Evolutionary conservation across 2,113 vertebrate species (phyloP), one percentile per base, ranked within the genome.

Genomic region (Aspiorhynchus laticeps): DNA sequence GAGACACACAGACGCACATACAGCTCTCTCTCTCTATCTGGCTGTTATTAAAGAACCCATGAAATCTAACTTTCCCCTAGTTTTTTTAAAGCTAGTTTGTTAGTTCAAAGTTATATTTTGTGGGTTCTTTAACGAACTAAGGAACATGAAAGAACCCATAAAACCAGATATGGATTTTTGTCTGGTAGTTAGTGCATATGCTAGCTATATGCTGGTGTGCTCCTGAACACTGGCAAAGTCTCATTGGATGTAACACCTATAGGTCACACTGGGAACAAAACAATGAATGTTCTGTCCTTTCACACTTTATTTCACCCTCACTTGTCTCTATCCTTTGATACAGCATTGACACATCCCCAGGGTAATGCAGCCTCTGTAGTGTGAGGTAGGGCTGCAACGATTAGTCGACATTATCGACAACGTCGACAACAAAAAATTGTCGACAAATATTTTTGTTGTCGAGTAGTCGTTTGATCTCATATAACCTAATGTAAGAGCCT

Each of bases 331-430:
- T 63, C 28, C 41, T 61, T 63, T 46, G 28, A 69, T 78, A 67
- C 1, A 33, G 26, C 43, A 88, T 26, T 85, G 61, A 78, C 67
- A 80, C 61, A 51, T 67, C 88, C 88, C 43, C 38, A 2, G 88
- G 85, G 84, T 79, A 61, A 53, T 53, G 26, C 76, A 56, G 41
- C n/a, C 81, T 15, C 41, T 80, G 43, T n/a, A n/a, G n/a, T n/a
- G n/a, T n/a, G n/a, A n/a, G n/a, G n/a, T n/a, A n/a, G n/a, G n/a
- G n/a, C n/a, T n/a, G n/a, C n/a, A n/a, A n/a, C n/a, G n/a, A n/a
- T n/a, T n/a, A n/a, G n/a, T n/a, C n/a, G n/a, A n/a, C n/a, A n/a
- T n/a, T n/a, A n/a, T n/a, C n/a, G n/a, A n/a, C n/a, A n/a, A n/a
- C n/a, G n/a, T n/a, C n/a, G n/a, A n/a, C n/a, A n/a, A n/a, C n/a